A percentile compares a stretch with the other conserved stretches of the same genome.
Conservation (phyloP, 2,797 vertebrate species). For the Melanotaenia nigrans region DNA sequence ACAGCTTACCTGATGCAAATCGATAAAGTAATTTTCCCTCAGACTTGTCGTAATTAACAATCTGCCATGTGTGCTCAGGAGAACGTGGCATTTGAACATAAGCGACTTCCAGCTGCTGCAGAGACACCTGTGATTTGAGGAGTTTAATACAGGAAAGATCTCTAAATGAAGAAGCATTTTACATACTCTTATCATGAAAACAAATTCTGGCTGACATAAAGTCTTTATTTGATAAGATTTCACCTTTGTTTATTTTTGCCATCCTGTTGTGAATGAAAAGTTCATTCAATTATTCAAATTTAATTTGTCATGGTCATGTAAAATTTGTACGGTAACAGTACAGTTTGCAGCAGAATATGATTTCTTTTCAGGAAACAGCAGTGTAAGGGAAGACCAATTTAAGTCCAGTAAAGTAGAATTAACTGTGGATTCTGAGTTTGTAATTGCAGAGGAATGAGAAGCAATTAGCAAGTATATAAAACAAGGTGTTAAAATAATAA, state of each 20-base stretch:
- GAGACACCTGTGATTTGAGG: constrained; percentile 57
- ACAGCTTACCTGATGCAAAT: constrained; percentile 69
- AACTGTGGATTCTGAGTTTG: too few species aligned
- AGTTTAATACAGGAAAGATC: constrained; percentile 45
- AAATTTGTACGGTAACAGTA: too few species aligned
- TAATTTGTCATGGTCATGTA: too few species aligned
- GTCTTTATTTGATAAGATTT: constrained; percentile 21
- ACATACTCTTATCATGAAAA: not conserved
- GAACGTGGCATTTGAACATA: constrained; percentile 67
- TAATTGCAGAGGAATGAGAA: too few species aligned
- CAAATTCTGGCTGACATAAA: constrained; percentile 13
- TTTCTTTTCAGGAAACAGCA: too few species aligned
- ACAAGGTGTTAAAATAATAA: too few species aligned
- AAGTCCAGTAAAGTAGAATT: too few species aligned
- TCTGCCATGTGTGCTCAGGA: constrained; percentile 68
- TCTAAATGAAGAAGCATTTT: constrained; percentile 31
- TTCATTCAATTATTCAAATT: too few species aligned
- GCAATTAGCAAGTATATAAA: too few species aligned
- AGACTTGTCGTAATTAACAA: constrained; percentile 78
- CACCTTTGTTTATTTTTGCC: not conserved
- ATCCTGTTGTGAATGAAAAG: not conserved
- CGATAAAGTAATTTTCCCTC: constrained; percentile 78
- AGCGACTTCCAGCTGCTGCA: constrained; percentile 64
- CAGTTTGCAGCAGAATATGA: too few species aligned
- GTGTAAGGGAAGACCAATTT: too few species aligned